A percentile compares a stretch with the other conserved stretches of the same genome.
These are phyloP conservation scores for Antheraea pernyi DNA, from an alignment of 1,140 invertebrate genomes.

Conservation along the genomic window DNA sequence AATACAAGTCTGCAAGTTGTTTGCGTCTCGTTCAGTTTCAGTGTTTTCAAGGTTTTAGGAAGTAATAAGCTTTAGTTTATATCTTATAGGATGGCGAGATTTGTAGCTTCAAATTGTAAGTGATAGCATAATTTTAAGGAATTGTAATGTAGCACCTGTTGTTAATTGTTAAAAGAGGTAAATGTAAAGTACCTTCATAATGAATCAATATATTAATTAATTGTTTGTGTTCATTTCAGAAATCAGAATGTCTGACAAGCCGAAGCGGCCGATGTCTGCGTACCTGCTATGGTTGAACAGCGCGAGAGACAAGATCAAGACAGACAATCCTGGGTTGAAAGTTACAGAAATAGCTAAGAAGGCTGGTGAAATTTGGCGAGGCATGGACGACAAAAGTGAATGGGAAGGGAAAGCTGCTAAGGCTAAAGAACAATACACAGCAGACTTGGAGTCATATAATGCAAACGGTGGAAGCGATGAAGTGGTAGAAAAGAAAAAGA, in stretches of 20 bases:
- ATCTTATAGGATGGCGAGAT: too few relatives aligned
- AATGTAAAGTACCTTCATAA: not conserved
- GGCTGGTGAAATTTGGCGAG: constrained; percentile 95
- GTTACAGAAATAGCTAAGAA: constrained; percentile 95
- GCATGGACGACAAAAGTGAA: constrained; percentile 87
- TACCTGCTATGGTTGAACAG: constrained; percentile 96
- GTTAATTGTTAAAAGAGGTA: too few relatives aligned
- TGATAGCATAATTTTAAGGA: too few relatives aligned
- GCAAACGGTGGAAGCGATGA: constrained; percentile 20
- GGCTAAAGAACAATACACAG: constrained; percentile 28
- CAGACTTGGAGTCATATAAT: constrained; percentile 26
- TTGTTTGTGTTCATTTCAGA: constrained; percentile 14
- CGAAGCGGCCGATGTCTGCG: constrained; percentile 91
- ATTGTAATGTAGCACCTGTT: too few relatives aligned
- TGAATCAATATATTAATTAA: not conserved
- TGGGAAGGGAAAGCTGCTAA: constrained; percentile 27
- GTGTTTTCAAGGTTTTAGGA: too few relatives aligned
- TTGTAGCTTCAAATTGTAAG: too few relatives aligned
- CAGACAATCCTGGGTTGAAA: constrained; percentile 90
- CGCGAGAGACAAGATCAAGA: constrained; percentile 90
- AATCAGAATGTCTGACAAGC: constrained; percentile 54
- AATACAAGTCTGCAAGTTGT: not conserved
- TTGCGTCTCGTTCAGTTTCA: too few relatives aligned
- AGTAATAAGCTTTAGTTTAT: too few relatives aligned
- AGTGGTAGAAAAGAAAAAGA: constrained; percentile 9